Conservation (phyloP, 2,113 vertebrate species). For the Xerus inauris region DNA sequence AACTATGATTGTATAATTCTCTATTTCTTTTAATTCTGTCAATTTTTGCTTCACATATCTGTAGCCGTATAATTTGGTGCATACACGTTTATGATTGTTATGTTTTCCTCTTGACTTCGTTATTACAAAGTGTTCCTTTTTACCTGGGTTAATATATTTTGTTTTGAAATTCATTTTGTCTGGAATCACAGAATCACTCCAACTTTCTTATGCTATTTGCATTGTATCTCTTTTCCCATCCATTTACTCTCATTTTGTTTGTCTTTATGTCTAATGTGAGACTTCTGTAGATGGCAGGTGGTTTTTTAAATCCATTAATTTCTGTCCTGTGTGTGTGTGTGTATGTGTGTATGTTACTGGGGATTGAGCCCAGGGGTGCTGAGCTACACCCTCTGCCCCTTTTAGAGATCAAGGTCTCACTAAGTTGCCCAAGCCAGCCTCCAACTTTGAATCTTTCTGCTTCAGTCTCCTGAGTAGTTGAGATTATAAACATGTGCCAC, state of each 20-base stretch:
- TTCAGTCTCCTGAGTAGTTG: not conserved
- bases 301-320: not conserved
- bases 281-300: not conserved
- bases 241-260: not conserved
- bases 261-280: not conserved
- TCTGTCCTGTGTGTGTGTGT: no score
- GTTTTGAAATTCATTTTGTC: not conserved
- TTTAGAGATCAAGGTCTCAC: not conserved
- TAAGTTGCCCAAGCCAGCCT: not conserved
- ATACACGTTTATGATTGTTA: not conserved
- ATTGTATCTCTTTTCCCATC: not conserved
- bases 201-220: not conserved
- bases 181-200: not conserved
- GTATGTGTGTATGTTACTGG: not conserved
- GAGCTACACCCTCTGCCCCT: not conserved
- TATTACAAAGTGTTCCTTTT: not conserved
- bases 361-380: not conserved
- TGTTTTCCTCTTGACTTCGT: not conserved
- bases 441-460: not conserved
- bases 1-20: not conserved
- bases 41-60: not conserved
- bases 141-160: not conserved
- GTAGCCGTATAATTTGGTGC: not conserved
- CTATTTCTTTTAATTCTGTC: not conserved
- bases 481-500: not conserved